Evolutionary conservation across 2,888 invertebrate species (phyloP).

Genomic region (Cheilosia urbana): DNA sequence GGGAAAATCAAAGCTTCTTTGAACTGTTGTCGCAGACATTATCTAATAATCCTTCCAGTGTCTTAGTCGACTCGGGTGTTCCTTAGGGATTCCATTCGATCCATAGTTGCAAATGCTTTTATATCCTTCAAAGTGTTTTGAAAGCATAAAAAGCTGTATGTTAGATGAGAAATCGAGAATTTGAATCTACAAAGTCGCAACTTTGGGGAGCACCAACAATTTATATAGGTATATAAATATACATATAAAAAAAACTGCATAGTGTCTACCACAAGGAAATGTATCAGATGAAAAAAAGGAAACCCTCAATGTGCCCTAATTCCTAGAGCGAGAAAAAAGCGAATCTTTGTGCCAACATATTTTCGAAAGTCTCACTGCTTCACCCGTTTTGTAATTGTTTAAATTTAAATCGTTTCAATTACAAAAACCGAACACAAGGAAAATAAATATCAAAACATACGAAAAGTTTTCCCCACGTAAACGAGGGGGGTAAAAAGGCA

Average conservation of each 20-base stretch:
- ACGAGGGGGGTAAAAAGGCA: constrained; percentile 1
- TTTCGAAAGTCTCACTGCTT: background rate
- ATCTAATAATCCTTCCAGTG: too few species aligned
- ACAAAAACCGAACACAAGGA: background rate
- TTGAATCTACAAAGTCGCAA: too few species aligned
- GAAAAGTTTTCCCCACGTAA: background rate
- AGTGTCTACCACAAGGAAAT: constrained; percentile 16
- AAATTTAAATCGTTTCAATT: constrained; percentile 26
- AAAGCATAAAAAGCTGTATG: too few species aligned
- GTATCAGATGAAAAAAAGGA: background rate
- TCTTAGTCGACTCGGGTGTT: too few species aligned
- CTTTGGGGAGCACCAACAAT: too few species aligned
- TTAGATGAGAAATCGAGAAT: too few species aligned
- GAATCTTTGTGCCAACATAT: constrained; percentile 48
- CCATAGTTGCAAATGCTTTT: too few species aligned
- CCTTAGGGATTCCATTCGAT: too few species aligned
- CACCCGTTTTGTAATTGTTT: constrained; percentile 27
- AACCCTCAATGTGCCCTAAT: constrained; percentile 31
- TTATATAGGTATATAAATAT: too few species aligned
- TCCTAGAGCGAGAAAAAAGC: constrained; percentile 38
- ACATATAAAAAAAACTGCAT: background rate
- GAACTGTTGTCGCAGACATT: too few species aligned
- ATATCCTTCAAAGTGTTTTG: too few species aligned
- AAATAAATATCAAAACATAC: background rate
- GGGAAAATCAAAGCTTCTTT: too few species aligned